Conservation (phyloP, 2,797 vertebrate genomes). For the Taeniopygia guttata region DNA sequence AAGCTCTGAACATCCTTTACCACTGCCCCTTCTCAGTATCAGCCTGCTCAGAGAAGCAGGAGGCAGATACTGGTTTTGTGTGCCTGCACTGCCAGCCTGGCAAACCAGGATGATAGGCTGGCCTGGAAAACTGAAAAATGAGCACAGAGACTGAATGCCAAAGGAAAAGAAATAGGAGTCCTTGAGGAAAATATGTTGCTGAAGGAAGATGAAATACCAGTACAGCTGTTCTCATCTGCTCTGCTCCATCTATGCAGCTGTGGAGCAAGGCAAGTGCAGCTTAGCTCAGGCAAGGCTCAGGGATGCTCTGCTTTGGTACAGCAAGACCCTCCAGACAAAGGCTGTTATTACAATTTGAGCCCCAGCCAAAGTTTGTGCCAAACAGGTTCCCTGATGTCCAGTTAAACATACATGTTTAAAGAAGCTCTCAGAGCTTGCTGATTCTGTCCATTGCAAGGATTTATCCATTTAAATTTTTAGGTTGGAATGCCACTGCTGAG, state of each 20-base stretch:
- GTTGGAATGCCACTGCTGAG: not conserved
- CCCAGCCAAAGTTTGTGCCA: not conserved
- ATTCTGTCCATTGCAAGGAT: not conserved
- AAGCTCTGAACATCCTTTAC: not conserved
- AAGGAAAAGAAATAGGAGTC: not conserved
- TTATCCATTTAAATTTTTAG: not conserved
- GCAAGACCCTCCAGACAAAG: not conserved
- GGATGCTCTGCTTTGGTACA: not conserved
- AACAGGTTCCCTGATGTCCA: not conserved
- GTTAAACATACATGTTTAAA: not conserved
- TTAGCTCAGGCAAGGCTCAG: not conserved
- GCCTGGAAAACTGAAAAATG: not conserved
- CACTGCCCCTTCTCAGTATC: not conserved
- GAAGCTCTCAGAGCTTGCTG: not conserved
- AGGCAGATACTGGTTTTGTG: not conserved
- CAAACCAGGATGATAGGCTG: not conserved
- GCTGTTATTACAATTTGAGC: not conserved
- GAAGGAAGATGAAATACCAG: not conserved
- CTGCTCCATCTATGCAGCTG: not conserved
- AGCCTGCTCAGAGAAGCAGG: not conserved
- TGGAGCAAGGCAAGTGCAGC: not conserved
- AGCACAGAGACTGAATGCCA: not conserved
- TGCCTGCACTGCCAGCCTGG: not conserved
- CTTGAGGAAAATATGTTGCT: not conserved
- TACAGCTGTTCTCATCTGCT: not conserved